Evolutionary conservation across 2,888 invertebrate species (phyloP).

Genomic region (Drosophila atripex): DNA sequence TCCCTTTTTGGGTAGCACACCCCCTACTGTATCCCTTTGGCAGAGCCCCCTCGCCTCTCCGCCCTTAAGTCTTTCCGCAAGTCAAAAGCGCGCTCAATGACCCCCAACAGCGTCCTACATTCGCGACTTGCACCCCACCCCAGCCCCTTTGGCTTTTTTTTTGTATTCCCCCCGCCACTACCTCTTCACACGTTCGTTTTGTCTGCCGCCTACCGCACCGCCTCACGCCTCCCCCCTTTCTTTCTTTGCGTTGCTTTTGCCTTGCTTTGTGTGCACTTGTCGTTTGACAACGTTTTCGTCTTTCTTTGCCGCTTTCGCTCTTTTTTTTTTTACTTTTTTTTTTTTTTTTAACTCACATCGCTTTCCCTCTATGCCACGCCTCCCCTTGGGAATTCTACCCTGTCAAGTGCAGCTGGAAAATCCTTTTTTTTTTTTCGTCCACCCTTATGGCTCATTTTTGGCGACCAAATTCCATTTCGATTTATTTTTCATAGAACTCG

Average conservation of each 20-base stretch:
- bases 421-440: constrained; percentile 7
- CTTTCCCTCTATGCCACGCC: constrained; percentile 1
- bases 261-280: constrained; percentile 58
- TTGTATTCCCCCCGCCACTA: neutral
- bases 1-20: neutral
- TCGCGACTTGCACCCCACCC: constrained; percentile 43
- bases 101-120: constrained; percentile 48
- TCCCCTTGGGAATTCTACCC: neutral
- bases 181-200: constrained; percentile 6
- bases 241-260: constrained; percentile 14
- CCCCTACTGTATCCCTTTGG: neutral
- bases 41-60: neutral
- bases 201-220: constrained; percentile 2
- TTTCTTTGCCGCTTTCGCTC: constrained; percentile 43
- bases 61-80: neutral
- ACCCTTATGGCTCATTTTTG: neutral
- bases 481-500: constrained; percentile 20
- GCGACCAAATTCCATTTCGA: constrained; percentile 28
- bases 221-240: constrained; percentile 5
- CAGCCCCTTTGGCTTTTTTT: no score
- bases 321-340: constrained; percentile 3
- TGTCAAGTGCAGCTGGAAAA: constrained; percentile 41
- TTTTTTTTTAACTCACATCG: constrained; percentile 3
- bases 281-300: constrained; percentile 66
- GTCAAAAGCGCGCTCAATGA: constrained; percentile 46